phyloP scores from a whole-genome alignment of 2,797 vertebrate genomes.

The Peromyscus attwateri region DNA sequence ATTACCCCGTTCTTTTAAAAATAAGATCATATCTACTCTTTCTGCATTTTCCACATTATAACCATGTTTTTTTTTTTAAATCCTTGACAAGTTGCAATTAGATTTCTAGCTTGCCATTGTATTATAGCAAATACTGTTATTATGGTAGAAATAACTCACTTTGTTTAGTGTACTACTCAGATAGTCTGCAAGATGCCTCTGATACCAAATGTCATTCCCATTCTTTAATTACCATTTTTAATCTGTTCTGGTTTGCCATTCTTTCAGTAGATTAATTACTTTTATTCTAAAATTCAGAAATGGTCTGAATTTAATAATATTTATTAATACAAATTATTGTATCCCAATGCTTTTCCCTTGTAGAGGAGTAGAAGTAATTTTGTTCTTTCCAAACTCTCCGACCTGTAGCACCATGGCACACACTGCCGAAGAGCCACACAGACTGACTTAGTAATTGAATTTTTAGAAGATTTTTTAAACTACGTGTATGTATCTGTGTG shows the following conservation, averaged over 20 bases:
- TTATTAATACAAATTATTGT: conserved; percentile 81
- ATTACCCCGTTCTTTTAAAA: conserved; percentile 79
- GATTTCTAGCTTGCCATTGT: conserved; percentile 83
- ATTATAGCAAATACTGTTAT: conserved; percentile 85
- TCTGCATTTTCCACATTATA: conserved; percentile 80
- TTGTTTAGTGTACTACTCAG: conserved; percentile 78
- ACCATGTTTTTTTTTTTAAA: conserved; percentile 71
- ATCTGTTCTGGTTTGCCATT: conserved; percentile 84
- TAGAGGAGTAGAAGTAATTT: conserved; percentile 34
- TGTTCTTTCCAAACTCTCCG: conserved; percentile 39
- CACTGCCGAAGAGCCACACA: neutral
- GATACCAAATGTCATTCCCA: conserved; percentile 76
- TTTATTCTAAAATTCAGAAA: conserved; percentile 83
- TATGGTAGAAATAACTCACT: conserved; percentile 84
- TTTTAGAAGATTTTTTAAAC: neutral
- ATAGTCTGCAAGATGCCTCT: conserved; percentile 83
- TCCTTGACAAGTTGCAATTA: conserved; percentile 82
- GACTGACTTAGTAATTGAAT: neutral
- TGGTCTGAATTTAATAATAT: conserved; percentile 78
- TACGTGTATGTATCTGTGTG: neutral
- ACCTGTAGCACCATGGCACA: neutral
- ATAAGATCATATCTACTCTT: conserved; percentile 82
- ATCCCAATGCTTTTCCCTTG: neutral
- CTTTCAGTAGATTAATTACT: conserved; percentile 85
- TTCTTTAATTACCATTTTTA: conserved; percentile 87